Evolutionary conservation across 2,888 invertebrate genomes (phyloP).

Genomic region (Xylota segnis): DNA sequence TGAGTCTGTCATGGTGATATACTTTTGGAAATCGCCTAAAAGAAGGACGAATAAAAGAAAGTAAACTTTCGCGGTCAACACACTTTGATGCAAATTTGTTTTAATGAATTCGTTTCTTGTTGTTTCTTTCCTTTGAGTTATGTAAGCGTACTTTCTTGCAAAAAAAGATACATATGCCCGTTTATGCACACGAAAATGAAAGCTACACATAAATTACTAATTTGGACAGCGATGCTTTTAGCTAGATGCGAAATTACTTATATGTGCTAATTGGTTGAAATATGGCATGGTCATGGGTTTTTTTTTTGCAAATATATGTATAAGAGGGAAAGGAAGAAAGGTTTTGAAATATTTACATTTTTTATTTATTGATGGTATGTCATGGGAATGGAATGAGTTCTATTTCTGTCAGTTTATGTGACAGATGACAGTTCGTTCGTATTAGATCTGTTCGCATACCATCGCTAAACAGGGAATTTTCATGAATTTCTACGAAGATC

Average conservation of each 20-base stretch:
- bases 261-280: background rate
- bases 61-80: background rate
- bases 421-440: too few relatives aligned
- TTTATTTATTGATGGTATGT: too few relatives aligned
- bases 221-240: background rate
- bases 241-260: background rate
- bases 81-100: background rate
- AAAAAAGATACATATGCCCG: background rate
- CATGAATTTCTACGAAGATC: too few relatives aligned
- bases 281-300: too few relatives aligned
- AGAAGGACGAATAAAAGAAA: background rate
- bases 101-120: background rate
- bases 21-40: background rate
- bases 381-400: too few relatives aligned
- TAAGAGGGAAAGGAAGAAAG: too few relatives aligned
- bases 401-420: too few relatives aligned
- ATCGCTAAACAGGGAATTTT: too few relatives aligned
- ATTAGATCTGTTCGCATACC: too few relatives aligned
- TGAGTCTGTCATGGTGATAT: background rate
- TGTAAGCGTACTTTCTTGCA: background rate
- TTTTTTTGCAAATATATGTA: too few relatives aligned
- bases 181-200: constrained; percentile 1
- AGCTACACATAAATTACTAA: background rate
- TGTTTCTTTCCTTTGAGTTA: background rate
- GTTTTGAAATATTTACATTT: too few relatives aligned